These are phyloP conservation scores for Umimayanthus kanabou DNA, from an alignment of 92 coral and sea anemone genomes.

Conservation along the genomic window DNA sequence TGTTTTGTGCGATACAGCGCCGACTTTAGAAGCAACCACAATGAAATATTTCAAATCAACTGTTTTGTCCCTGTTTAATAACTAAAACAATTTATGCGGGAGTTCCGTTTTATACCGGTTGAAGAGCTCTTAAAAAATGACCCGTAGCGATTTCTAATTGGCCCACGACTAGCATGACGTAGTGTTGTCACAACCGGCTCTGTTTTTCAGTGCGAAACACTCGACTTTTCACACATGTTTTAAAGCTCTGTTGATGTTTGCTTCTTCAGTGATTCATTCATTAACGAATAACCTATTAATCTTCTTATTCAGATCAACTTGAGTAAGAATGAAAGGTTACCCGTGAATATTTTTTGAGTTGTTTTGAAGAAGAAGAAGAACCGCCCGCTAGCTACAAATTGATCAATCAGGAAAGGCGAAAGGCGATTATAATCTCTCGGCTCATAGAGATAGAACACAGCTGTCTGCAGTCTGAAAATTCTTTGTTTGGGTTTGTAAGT, in stretches of 20 bases:
- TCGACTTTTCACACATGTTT: conserved; percentile 6
- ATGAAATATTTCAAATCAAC: no score
- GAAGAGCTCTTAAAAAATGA: conserved; percentile 19
- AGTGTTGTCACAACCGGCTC: conserved; percentile 6
- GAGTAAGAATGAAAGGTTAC: background rate
- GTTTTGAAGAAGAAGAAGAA: background rate
- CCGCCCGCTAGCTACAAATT: background rate
- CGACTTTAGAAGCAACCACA: background rate
- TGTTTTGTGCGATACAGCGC: background rate
- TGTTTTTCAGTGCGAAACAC: conserved; percentile 16
- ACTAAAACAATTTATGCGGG: background rate
- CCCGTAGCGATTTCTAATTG: conserved; percentile 30
- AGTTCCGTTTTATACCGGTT: background rate
- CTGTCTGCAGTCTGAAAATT: background rate
- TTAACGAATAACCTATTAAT: conserved; percentile 3
- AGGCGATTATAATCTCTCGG: background rate
- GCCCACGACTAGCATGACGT: conserved; percentile 33
- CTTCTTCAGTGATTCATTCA: background rate
- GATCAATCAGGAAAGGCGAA: conserved; percentile 2
- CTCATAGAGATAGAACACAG: background rate
- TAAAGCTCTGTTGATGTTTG: conserved; percentile 7
- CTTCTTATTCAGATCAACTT: background rate
- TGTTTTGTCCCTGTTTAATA: background rate
- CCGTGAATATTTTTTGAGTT: background rate
- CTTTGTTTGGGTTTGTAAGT: conserved; percentile 21